Percentiles rank a stretch among this genome's conserved stretches.
phyloP scores from a whole-genome alignment of 2,888 invertebrate species.

The Sepiola atlantica region DNA sequence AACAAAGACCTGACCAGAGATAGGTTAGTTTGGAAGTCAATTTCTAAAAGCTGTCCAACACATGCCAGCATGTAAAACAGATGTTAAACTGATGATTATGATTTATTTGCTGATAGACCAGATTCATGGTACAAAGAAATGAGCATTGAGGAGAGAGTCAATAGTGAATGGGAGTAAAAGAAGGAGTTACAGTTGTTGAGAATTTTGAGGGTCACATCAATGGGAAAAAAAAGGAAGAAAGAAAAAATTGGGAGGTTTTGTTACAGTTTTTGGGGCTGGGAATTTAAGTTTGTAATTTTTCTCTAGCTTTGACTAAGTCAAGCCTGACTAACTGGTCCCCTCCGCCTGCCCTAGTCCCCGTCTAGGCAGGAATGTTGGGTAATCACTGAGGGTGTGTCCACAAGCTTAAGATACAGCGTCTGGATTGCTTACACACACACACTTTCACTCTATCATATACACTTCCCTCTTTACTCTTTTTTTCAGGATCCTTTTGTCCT shows the following conservation, averaged over 20 bases:
- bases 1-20: no score
- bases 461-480: neutral
- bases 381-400: conserved; percentile 6
- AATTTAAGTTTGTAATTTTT: neutral
- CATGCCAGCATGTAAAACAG: no score
- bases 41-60: no score
- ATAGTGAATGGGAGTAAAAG: neutral
- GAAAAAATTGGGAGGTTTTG: neutral
- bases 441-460: neutral
- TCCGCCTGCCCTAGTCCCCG: neutral
- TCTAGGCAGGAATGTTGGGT: neutral
- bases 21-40: no score
- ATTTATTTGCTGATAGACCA: no score
- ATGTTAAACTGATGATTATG: no score
- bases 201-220: neutral
- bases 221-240: neutral
- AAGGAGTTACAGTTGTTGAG: neutral
- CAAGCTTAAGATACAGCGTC: neutral
- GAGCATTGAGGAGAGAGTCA: neutral
- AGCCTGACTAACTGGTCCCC: conserved; percentile 32
- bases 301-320: neutral
- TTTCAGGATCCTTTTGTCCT: no score
- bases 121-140: neutral
- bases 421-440: neutral
- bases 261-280: neutral